phyloP scores from a whole-genome alignment of 2,113 vertebrate species.

The Chaetorhynchus papuensis region DNA sequence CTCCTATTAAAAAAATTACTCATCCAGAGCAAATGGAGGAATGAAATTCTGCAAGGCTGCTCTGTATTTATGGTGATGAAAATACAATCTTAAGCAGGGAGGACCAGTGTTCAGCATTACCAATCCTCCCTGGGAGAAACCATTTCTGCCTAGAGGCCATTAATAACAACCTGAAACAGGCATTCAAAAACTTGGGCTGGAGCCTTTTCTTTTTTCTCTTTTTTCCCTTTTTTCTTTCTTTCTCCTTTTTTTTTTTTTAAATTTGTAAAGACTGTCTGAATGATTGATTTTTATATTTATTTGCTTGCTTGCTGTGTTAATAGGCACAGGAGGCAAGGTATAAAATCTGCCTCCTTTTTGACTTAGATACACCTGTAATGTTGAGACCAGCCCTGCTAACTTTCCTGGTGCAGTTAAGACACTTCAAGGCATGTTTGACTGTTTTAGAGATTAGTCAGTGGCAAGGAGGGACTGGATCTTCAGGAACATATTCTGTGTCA shows the following conservation, averaged over 20 bases:
- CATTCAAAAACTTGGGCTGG: neutral
- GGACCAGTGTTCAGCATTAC: neutral
- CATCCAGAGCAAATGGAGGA: neutral
- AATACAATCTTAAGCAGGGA: conserved; percentile 11
- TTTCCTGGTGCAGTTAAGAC: neutral
- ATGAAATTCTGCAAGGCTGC: neutral
- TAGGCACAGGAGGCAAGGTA: neutral
- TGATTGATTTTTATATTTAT: neutral
- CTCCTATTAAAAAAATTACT: neutral
- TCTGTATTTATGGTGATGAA: conserved; percentile 11
- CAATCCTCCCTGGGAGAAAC: neutral
- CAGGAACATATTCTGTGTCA: neutral
- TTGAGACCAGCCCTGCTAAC: neutral
- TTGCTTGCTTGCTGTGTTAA: neutral
- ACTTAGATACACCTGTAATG: neutral
- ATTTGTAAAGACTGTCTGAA: neutral
- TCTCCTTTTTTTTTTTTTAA: too few relatives aligned
- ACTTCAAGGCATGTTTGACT: neutral
- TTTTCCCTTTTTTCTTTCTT: neutral
- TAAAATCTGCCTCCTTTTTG: neutral
- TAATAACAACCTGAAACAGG: neutral
- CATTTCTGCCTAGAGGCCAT: neutral
- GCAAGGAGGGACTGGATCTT: neutral
- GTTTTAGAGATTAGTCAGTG: neutral
- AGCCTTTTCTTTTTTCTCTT: neutral